Evolutionary conservation across 92 coral and sea anemone genomes (phyloP).

Genomic region (Zoanthus sociatus): DNA sequence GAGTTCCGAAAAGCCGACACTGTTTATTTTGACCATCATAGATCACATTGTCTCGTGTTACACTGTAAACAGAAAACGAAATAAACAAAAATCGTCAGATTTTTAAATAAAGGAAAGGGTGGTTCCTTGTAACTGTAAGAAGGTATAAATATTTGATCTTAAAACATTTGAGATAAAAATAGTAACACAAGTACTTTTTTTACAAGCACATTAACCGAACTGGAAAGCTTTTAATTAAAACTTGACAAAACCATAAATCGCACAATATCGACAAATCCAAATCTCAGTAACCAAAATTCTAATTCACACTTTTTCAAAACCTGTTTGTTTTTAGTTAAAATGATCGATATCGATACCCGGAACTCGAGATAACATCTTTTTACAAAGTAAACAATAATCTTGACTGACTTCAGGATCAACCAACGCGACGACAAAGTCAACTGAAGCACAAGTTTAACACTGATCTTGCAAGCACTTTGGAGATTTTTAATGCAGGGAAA

Average conservation of each 20-base stretch:
- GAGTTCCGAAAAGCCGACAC: conserved; percentile 24
- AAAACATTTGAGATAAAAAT: conserved; percentile 10
- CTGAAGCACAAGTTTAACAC: too few relatives aligned
- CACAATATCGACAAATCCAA: too few relatives aligned
- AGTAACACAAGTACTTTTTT: background rate
- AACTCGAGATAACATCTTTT: background rate
- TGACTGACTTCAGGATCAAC: too few relatives aligned
- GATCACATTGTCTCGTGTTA: background rate
- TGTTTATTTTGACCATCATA: background rate
- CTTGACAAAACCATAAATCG: background rate
- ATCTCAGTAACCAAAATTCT: background rate
- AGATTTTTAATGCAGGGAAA: too few relatives aligned
- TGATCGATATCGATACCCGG: background rate
- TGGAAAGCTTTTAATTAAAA: background rate
- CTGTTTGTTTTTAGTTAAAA: background rate
- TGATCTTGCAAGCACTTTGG: too few relatives aligned
- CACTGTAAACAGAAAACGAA: conserved; percentile 5
- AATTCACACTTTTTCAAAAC: background rate
- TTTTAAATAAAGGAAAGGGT: background rate
- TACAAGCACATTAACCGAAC: background rate
- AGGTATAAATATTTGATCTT: conserved; percentile 22
- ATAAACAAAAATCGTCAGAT: conserved; percentile 28
- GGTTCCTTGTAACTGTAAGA: background rate
- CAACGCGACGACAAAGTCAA: too few relatives aligned
- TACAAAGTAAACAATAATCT: too few relatives aligned